Evolutionary conservation across 2,113 vertebrate genomes (phyloP).

Genomic region (Euleptes europaea): DNA sequence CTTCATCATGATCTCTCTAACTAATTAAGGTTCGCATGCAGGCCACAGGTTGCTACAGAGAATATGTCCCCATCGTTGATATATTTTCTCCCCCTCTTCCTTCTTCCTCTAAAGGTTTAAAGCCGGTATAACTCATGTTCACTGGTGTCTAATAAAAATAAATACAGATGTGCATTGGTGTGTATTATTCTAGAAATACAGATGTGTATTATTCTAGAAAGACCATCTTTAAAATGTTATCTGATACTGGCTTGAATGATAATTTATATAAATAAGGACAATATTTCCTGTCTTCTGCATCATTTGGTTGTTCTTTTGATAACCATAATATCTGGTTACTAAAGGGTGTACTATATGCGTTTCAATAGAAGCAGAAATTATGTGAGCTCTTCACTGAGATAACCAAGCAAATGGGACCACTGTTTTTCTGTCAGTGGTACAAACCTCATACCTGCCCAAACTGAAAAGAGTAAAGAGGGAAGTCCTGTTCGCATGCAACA

Average conservation of each 20-base stretch:
- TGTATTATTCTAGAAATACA: background rate
- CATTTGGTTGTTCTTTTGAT: background rate
- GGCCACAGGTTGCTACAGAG: slow-evolving; percentile 79
- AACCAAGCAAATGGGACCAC: background rate
- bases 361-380: background rate
- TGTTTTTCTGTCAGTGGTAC: background rate
- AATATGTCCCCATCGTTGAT: slow-evolving; percentile 62
- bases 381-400: background rate
- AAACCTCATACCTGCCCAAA: background rate
- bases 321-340: background rate
- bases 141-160: slow-evolving; percentile 29
- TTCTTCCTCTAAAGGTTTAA: slow-evolving; percentile 46
- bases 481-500: no score
- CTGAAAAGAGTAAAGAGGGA: background rate
- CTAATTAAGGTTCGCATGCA: slow-evolving; percentile 79
- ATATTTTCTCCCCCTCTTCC: slow-evolving; percentile 36
- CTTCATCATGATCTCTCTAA: slow-evolving; percentile 83
- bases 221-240: background rate
- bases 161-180: background rate
- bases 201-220: background rate
- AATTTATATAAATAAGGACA: background rate
- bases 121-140: slow-evolving; percentile 52
- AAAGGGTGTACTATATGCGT: background rate
- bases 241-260: background rate
- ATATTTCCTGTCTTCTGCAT: background rate